Percentiles rank a stretch among this genome's conserved stretches.
Evolutionary conservation across 1,140 invertebrate genomes (phyloP).

Genomic region (Ctenoplectra terminalis): DNA sequence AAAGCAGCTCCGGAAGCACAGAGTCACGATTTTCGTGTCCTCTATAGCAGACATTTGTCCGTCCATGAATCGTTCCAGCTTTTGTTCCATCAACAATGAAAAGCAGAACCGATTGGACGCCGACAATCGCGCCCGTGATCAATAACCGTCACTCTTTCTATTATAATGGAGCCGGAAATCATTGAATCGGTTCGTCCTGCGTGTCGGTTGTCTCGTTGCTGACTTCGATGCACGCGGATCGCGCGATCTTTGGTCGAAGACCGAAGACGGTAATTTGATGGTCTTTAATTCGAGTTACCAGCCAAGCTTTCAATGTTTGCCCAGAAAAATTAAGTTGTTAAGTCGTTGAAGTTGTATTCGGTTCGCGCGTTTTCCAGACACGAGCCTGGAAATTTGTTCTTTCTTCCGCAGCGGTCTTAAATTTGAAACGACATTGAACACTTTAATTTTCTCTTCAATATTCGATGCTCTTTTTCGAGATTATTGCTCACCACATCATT

Average conservation of each 20-base stretch:
- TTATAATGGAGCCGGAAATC: slow-evolving; percentile 16
- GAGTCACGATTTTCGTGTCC: slow-evolving; percentile 65
- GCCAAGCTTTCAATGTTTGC: too few relatives aligned
- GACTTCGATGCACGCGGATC: background rate
- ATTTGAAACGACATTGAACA: too few relatives aligned
- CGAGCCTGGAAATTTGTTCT: too few relatives aligned
- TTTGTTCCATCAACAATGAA: slow-evolving; percentile 66
- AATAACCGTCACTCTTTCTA: slow-evolving; percentile 55
- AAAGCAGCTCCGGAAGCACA: slow-evolving; percentile 61
- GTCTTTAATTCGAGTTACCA: background rate
- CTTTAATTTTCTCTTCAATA: too few relatives aligned
- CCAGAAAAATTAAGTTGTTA: too few relatives aligned
- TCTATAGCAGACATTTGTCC: slow-evolving; percentile 60
- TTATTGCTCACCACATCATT: too few relatives aligned
- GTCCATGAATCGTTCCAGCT: slow-evolving; percentile 47
- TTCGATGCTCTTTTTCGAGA: too few relatives aligned
- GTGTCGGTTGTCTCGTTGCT: background rate
- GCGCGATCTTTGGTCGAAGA: background rate
- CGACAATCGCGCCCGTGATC: slow-evolving; percentile 59
- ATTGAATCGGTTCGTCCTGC: background rate
- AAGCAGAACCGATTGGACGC: slow-evolving; percentile 59
- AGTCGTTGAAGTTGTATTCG: too few relatives aligned
- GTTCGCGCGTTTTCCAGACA: too few relatives aligned
- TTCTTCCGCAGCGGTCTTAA: too few relatives aligned
- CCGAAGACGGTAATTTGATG: background rate